These are phyloP conservation scores for Triplophysa rosa DNA, from an alignment of 2,113 vertebrate genomes.

Conservation along the genomic window DNA sequence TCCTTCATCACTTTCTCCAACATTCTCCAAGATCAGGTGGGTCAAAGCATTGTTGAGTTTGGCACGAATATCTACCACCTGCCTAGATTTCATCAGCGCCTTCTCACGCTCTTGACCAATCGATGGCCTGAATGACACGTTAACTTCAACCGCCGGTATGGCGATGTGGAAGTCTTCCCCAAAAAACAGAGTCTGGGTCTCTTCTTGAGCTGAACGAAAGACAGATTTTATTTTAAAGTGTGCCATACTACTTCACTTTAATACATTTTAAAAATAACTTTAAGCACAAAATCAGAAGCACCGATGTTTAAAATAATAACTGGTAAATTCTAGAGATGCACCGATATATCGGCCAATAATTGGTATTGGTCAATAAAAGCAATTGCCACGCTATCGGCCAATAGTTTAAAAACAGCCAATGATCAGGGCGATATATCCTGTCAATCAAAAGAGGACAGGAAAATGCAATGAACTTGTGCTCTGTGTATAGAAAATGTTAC, in stretches of 20 bases:
- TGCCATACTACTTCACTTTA: background rate
- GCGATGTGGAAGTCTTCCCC: constrained; percentile 71
- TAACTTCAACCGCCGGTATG: constrained; percentile 44
- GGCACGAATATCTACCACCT: constrained; percentile 47
- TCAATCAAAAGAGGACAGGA: too few species aligned
- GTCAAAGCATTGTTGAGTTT: constrained; percentile 58
- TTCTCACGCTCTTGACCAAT: constrained; percentile 22
- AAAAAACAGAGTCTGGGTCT: constrained; percentile 57
- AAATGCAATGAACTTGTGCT: too few species aligned
- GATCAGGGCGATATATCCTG: too few species aligned
- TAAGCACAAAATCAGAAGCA: constrained; percentile 9
- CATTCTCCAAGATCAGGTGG: constrained; percentile 66
- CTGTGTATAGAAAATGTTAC: too few species aligned
- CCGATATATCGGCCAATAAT: too few species aligned
- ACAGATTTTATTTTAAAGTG: background rate
- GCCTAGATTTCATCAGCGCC: constrained; percentile 60
- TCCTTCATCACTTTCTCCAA: constrained; percentile 71
- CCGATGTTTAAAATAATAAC: constrained; percentile 24
- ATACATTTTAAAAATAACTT: constrained; percentile 26
- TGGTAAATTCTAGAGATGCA: background rate
- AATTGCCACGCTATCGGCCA: too few species aligned
- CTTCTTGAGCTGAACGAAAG: constrained; percentile 21
- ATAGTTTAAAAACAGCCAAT: too few species aligned
- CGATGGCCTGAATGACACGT: constrained; percentile 63
- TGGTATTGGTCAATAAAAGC: too few species aligned